phyloP scores from a whole-genome alignment of 2,888 invertebrate genomes.

The Stegophylla sp. region DNA sequence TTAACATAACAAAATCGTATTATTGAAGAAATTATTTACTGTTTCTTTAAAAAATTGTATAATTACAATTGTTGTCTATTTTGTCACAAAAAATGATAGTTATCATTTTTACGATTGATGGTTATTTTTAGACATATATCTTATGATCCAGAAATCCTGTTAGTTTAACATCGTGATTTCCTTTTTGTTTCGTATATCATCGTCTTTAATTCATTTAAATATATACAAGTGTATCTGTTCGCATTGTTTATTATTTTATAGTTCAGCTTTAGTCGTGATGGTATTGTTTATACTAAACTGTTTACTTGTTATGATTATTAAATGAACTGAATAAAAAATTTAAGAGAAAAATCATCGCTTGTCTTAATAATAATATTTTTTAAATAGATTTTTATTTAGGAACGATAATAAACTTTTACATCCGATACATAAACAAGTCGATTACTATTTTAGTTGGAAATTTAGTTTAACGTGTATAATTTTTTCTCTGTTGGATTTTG shows the following conservation, averaged over 20 bases:
- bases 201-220: constrained; percentile 37
- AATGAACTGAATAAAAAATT: constrained; percentile 28
- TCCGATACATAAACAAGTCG: background rate
- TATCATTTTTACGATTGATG: background rate
- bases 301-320: constrained; percentile 42
- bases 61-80: background rate
- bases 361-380: constrained; percentile 29
- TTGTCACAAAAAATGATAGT: background rate
- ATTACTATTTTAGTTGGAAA: constrained; percentile 6
- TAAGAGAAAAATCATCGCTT: constrained; percentile 1
- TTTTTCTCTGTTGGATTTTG: background rate
- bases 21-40: background rate
- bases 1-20: background rate
- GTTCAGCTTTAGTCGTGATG: constrained; percentile 14
- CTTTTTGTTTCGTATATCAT: constrained; percentile 11
- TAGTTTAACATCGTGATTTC: constrained; percentile 24
- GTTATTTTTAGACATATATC: constrained; percentile 10
- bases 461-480: background rate
- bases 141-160: background rate
- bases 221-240: constrained; percentile 18
- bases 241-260: constrained; percentile 39
- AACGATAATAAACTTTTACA: constrained; percentile 11
- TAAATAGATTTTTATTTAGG: constrained; percentile 26
- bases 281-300: constrained; percentile 41
- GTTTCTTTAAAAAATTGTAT: background rate